phyloP scores from a whole-genome alignment of 2,797 vertebrate genomes.

The Clarias platycephalus region DNA sequence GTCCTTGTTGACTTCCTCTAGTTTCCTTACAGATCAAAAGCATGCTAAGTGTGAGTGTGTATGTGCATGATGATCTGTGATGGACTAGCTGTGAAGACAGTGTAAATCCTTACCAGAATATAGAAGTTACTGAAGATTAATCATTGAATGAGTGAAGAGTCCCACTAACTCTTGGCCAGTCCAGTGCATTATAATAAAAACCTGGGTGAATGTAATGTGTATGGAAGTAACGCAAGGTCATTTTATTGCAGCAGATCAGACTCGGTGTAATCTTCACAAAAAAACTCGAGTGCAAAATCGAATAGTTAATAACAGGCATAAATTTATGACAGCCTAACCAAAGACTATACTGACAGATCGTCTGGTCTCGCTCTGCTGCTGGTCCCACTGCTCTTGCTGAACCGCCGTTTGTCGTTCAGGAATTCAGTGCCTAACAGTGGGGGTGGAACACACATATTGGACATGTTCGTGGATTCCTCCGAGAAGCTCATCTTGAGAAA shows the following conservation, averaged over 20 bases:
- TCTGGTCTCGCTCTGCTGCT: conserved; percentile 87
- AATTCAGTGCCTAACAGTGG: conserved; percentile 64
- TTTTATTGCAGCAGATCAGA: neutral
- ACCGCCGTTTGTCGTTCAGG: conserved; percentile 81
- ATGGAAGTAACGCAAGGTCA: neutral
- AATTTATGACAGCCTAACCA: neutral
- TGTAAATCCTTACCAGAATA: neutral
- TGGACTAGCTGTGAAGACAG: neutral
- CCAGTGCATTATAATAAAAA: neutral
- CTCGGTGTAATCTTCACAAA: neutral
- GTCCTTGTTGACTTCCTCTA: neutral
- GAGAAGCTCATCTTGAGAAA: conserved; percentile 79
- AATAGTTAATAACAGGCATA: neutral
- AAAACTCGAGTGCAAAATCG: neutral
- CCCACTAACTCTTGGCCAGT: neutral
- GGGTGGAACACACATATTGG: conserved; percentile 56
- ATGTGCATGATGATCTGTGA: neutral
- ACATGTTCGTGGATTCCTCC: conserved; percentile 65
- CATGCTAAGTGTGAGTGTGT: neutral
- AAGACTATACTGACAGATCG: conserved; percentile 85
- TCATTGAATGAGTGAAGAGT: neutral
- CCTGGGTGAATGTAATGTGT: neutral
- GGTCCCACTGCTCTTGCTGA: conserved; percentile 84
- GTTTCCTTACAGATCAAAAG: neutral
- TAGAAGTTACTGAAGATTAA: neutral